These are phyloP conservation scores for Rhodeus uyekii DNA, from an alignment of 2,797 vertebrate genomes.

Conservation along the genomic window DNA sequence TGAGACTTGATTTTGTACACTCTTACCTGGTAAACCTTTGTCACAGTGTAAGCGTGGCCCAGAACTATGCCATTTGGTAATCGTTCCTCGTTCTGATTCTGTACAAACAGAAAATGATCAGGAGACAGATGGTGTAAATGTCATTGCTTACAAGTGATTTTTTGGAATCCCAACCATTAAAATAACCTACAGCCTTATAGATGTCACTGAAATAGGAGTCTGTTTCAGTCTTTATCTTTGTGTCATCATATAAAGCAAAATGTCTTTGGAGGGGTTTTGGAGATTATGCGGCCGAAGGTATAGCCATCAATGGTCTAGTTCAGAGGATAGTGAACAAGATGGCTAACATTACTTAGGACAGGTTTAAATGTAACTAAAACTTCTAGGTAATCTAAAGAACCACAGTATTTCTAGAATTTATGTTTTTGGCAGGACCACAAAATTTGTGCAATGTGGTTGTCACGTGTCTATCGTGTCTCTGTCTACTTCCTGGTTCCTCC, in stretches of 20 bases:
- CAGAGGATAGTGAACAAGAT: neutral
- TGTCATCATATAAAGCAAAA: too few species aligned
- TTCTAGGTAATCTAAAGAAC: neutral
- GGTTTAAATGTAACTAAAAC: neutral
- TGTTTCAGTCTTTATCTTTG: too few species aligned
- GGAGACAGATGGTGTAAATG: neutral
- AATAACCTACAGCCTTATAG: neutral
- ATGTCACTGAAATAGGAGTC: neutral
- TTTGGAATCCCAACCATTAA: neutral
- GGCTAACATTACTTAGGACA: neutral
- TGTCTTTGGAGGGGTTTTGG: neutral
- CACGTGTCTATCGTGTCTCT: too few species aligned
- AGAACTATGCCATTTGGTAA: conserved; percentile 69
- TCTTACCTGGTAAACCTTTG: conserved; percentile 67
- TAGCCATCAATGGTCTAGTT: neutral
- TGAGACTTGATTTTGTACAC: neutral
- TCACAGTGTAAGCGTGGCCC: conserved; percentile 75
- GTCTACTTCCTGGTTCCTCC: too few species aligned
- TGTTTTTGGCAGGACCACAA: neutral
- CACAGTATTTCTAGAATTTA: too few species aligned
- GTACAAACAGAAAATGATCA: neutral
- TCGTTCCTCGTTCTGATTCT: neutral
- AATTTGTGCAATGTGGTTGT: too few species aligned
- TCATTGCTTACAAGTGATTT: neutral
- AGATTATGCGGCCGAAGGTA: neutral